These are phyloP conservation scores for Phortica variegata DNA, from an alignment of 1,140 invertebrate genomes.

Conservation along the genomic window DNA sequence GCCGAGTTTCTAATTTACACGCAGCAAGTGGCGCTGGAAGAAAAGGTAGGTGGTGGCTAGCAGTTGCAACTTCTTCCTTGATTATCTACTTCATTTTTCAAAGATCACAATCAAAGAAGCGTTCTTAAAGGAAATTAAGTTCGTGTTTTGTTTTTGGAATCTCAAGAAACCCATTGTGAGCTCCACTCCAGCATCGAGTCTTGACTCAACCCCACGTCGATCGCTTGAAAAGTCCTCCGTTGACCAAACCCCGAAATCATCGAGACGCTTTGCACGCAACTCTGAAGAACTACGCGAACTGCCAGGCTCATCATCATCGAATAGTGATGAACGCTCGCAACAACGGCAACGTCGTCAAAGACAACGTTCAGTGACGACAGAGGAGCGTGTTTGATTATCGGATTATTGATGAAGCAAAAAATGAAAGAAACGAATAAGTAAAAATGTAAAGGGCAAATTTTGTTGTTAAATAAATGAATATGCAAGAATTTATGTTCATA, in stretches of 20 bases:
- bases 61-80: background rate
- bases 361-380: slow-evolving; percentile 1
- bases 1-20: slow-evolving; percentile 83
- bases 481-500: slow-evolving; percentile 18
- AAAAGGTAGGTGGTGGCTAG: slow-evolving; percentile 58
- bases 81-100: slow-evolving; percentile 53
- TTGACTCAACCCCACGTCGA: slow-evolving; percentile 22
- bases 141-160: slow-evolving; percentile 48
- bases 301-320: slow-evolving; percentile 5
- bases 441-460: no score
- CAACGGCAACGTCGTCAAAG: background rate
- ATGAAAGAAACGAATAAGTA: no score
- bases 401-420: background rate
- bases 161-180: slow-evolving; percentile 42
- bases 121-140: slow-evolving; percentile 37
- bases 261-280: slow-evolving; percentile 30
- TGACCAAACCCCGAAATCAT: slow-evolving; percentile 36
- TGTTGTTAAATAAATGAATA: slow-evolving; percentile 17
- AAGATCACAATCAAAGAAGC: slow-evolving; percentile 53
- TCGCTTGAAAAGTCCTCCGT: slow-evolving; percentile 30
- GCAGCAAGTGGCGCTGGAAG: slow-evolving; percentile 71
- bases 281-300: slow-evolving; percentile 39
- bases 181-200: slow-evolving; percentile 29
- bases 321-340: no score
- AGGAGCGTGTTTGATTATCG: slow-evolving; percentile 22